A percentile compares a stretch with the other conserved stretches of the same genome.
phyloP scores from a whole-genome alignment of 2,888 invertebrate genomes.

The Coecobrya sp. region DNA sequence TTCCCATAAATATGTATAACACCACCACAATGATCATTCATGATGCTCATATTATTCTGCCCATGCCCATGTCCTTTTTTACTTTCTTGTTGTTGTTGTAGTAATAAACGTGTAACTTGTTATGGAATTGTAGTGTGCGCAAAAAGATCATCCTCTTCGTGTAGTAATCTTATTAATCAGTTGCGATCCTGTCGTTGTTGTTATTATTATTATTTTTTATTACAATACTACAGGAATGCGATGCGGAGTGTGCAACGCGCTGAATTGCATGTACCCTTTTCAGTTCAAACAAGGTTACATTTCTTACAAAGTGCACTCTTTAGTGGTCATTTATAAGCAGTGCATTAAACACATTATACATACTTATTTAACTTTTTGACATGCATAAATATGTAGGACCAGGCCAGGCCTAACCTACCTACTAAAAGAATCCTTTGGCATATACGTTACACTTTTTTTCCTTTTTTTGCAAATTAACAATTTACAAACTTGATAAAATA shows the following conservation, averaged over 20 bases:
- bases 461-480: constrained; percentile 10
- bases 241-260: not conserved
- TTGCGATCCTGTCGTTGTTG: constrained; percentile 36
- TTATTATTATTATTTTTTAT: constrained; percentile 17
- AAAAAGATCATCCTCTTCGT: constrained; percentile 18
- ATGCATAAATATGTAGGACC: constrained; percentile 1
- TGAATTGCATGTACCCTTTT: constrained; percentile 24
- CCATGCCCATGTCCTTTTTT: constrained; percentile 42
- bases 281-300: constrained; percentile 15
- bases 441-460: not conserved
- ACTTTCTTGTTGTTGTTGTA: constrained; percentile 33
- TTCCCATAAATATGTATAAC: constrained; percentile 50
- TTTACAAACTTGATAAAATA: constrained; percentile 9
- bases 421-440: constrained; percentile 5
- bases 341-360: constrained; percentile 14
- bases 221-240: not conserved
- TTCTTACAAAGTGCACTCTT: constrained; percentile 38
- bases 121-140: constrained; percentile 50
- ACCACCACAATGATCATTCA: constrained; percentile 5
- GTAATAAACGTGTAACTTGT: constrained; percentile 58
- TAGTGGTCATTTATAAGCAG: constrained; percentile 35
- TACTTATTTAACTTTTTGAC: constrained; percentile 14
- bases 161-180: constrained; percentile 36
- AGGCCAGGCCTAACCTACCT: not conserved
- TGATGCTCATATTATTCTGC: not conserved